Conservation (phyloP, 2,113 vertebrate genomes). For the Alethe diademata region DNA sequence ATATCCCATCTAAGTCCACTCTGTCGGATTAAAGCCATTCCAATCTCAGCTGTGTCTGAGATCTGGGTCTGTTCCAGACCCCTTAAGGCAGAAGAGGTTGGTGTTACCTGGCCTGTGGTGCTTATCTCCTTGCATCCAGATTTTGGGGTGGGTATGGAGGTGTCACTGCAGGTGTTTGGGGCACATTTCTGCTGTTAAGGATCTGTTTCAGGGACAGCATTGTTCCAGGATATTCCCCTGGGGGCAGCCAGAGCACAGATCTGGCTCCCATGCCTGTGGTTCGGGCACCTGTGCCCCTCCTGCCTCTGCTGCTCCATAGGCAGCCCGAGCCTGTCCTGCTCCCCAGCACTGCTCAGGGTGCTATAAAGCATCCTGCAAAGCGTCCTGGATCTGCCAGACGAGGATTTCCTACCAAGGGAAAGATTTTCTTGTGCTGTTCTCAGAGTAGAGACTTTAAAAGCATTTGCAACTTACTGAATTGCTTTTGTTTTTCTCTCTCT, state of each 20-base stretch:
- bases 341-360: background rate
- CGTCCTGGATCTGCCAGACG: background rate
- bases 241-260: background rate
- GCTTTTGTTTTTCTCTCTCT: background rate
- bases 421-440: background rate
- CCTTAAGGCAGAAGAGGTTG: fast-evolving
- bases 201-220: background rate
- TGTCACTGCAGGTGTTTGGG: background rate
- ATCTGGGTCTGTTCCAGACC: background rate
- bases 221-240: background rate
- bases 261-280: background rate
- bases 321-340: fast-evolving
- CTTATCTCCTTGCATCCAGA: background rate
- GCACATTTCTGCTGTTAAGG: background rate
- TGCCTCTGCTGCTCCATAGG: background rate
- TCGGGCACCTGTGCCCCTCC: background rate
- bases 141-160: background rate
- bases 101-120: fast-evolving
- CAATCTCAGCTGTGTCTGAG: background rate
- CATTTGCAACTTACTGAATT: background rate
- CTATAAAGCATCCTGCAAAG: background rate
- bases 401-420: background rate
- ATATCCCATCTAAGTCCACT: no score
- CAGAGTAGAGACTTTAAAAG: background rate
- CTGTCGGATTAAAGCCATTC: background rate